These are phyloP conservation scores for Spisula solida DNA, from an alignment of 2,888 invertebrate genomes.

Conservation along the genomic window DNA sequence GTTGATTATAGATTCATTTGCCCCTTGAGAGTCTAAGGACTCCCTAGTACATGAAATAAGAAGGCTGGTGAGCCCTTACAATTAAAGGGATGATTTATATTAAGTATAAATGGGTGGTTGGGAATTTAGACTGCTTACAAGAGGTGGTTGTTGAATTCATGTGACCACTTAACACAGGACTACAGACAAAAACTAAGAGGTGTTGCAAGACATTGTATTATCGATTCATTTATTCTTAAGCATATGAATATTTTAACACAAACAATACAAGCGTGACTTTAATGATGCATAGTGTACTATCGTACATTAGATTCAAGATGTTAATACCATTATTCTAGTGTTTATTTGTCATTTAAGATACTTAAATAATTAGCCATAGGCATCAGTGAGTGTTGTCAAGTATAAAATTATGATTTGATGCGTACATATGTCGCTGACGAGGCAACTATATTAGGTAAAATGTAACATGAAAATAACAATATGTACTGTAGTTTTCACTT, in stretches of 20 bases:
- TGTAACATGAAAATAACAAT: too few relatives aligned
- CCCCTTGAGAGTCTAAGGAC: too few relatives aligned
- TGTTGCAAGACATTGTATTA: background rate
- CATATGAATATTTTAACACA: background rate
- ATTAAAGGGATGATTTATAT: too few relatives aligned
- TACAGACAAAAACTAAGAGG: background rate
- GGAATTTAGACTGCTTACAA: background rate
- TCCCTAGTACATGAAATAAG: too few relatives aligned
- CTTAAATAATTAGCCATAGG: constrained; percentile 4
- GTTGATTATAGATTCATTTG: too few relatives aligned
- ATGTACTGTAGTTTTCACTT: too few relatives aligned
- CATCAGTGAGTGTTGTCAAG: constrained; percentile 1
- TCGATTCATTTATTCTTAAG: background rate
- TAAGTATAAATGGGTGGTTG: too few relatives aligned
- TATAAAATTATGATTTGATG: background rate
- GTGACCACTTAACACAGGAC: too few relatives aligned
- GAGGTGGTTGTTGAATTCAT: background rate
- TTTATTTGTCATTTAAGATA: background rate
- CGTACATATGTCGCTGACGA: background rate
- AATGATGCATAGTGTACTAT: background rate
- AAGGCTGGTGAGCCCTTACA: too few relatives aligned
- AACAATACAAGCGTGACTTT: background rate
- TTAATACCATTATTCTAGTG: background rate
- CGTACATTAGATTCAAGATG: background rate
- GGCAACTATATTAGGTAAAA: background rate